Base-by-base conservation (phyloP, 2,888 invertebrate genomes). In the Stomorhina lunata region DNA sequence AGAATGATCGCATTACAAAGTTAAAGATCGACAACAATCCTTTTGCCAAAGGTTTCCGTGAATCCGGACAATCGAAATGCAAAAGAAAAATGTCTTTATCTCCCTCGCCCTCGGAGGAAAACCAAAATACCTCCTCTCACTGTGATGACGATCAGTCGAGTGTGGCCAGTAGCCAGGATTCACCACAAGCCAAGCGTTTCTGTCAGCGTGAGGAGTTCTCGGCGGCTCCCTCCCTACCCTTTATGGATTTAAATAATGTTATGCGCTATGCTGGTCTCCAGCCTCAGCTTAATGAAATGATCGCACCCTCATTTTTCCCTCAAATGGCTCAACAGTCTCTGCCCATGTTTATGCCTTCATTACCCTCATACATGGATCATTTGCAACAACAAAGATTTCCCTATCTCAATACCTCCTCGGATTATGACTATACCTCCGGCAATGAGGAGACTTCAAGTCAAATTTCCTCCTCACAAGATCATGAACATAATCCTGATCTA, bases 11-110 rank as follows among this genome's bases (percentile, higher is more conserved):
- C 90, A 96, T 98, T 85, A 98, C 97, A 7, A 95, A 96, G 87
- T 90, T 98, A 87, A 98, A 98, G 91, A 98, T 98, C 86, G 95
- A 97, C 91, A 94, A 97, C 92, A 98, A 98, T 88, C 97, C 97
- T 0, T 98, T 97, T 90, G 98, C 98, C 1, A 98, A 98, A 92
- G 98, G 97, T 0, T 98, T 98, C 90, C 94, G 97, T 34, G 96
- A 97, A 84, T 94, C 95, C 72, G 97, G 97, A 0, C 95, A 95
- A 87, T 95, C 95, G 0, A 93, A 94, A 75, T 94, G 94, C 89
- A 95, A 95, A 87, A 92, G 95, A 86, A 95, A 95, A 91, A 92
- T 90, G 88, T 90, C 90, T 84, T 88, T 91, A 2, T 84, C 84
- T 6, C 84, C 84, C 1, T 50, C 80, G 86, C 73, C 80, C 1